These are phyloP conservation scores for Psix sp. DNA, from an alignment of 1,140 invertebrate genomes.

Conservation along the genomic window DNA sequence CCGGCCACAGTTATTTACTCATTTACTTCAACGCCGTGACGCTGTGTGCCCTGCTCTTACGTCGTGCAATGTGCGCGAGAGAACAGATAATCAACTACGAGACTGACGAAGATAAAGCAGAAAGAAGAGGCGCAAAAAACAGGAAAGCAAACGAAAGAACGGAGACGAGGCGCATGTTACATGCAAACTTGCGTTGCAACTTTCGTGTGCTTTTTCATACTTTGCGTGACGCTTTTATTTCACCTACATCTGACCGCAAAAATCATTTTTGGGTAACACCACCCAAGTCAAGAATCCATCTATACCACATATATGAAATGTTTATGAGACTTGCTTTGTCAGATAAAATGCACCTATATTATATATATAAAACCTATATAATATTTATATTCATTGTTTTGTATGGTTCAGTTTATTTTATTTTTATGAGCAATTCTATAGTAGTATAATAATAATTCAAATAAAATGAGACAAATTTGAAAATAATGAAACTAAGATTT, in stretches of 20 bases:
- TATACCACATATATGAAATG: too few species aligned
- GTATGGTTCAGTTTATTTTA: too few species aligned
- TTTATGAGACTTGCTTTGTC: too few species aligned
- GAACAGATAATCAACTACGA: constrained; percentile 7
- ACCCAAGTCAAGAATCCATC: too few species aligned
- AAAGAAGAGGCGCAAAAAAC: constrained; percentile 8
- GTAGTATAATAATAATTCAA: too few species aligned
- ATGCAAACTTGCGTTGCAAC: constrained; percentile 53
- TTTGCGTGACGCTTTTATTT: constrained; percentile 34
- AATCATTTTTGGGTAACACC: too few species aligned
- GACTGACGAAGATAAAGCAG: not conserved
- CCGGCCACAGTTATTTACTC: constrained; percentile 70
- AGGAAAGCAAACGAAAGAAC: constrained; percentile 11
- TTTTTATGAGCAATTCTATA: too few species aligned
- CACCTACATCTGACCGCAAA: constrained; percentile 27
- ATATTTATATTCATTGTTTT: too few species aligned
- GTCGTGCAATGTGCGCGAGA: constrained; percentile 24
- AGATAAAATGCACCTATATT: too few species aligned
- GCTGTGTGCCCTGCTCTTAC: constrained; percentile 54
- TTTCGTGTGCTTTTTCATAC: constrained; percentile 32
- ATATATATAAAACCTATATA: too few species aligned
- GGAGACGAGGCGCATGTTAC: constrained; percentile 28
- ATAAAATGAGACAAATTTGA: too few species aligned
- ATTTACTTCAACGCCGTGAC: constrained; percentile 67
- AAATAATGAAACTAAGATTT: too few species aligned